Evolutionary conservation across 2,113 vertebrate genomes (phyloP).

Genomic region (Dinomys branickii): DNA sequence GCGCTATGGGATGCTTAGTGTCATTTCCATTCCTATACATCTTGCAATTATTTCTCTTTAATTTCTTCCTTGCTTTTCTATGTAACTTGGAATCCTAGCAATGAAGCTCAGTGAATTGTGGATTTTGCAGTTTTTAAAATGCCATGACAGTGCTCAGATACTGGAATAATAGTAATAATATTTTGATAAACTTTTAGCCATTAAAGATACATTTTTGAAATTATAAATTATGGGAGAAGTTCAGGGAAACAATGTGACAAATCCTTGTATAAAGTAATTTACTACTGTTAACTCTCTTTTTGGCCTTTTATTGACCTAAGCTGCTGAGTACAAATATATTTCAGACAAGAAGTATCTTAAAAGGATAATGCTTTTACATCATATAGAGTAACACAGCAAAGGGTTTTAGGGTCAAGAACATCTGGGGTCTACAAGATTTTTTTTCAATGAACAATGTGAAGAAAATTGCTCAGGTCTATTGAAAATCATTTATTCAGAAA

Average conservation of each 20-base stretch:
- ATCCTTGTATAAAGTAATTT: neutral
- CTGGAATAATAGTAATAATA: neutral
- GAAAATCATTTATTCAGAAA: neutral
- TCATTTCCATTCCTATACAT: neutral
- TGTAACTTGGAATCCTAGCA: neutral
- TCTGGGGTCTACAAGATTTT: neutral
- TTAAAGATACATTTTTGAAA: neutral
- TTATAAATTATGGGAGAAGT: neutral
- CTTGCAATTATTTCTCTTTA: neutral
- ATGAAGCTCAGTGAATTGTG: neutral
- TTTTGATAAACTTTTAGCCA: neutral
- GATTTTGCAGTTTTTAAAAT: neutral
- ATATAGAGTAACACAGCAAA: neutral
- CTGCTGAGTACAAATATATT: neutral
- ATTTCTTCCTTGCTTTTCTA: neutral
- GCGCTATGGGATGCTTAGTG: neutral
- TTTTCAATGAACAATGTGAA: rapidly evolving
- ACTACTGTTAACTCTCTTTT: neutral
- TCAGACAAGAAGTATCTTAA: neutral
- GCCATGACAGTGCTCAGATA: neutral
- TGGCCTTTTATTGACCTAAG: neutral
- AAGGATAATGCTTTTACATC: neutral
- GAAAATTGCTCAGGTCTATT: neutral
- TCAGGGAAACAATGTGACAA: neutral
- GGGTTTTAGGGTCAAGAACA: neutral